Percentiles rank a stretch among this genome's conserved stretches.
These are phyloP conservation scores for Astyanax mexicanus DNA, from an alignment of 2,797 vertebrate species.

Conservation along the genomic window DNA sequence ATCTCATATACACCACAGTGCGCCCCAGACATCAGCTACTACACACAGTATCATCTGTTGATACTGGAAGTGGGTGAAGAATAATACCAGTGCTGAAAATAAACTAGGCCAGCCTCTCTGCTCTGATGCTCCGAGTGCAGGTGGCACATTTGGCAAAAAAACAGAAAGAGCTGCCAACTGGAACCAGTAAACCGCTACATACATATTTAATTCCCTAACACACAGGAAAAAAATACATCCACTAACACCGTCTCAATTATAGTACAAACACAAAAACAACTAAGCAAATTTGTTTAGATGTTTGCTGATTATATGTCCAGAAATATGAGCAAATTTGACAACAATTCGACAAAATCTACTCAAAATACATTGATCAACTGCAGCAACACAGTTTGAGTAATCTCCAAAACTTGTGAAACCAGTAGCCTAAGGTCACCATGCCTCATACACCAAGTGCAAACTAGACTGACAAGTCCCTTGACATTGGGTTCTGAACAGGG, in stretches of 20 bases:
- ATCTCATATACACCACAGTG: not conserved
- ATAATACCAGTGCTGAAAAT: slow-evolving; percentile 8
- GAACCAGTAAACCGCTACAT: not conserved
- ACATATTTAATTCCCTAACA: not conserved
- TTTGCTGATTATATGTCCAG: no score
- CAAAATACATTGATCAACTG: no score
- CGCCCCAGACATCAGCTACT: not conserved
- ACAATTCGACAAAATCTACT: no score
- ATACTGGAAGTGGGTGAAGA: slow-evolving; percentile 1
- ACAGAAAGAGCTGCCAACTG: not conserved
- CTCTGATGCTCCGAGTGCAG: slow-evolving; percentile 9
- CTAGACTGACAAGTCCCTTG: no score
- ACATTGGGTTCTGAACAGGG: no score
- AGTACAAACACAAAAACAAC: not conserved
- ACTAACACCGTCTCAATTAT: not conserved
- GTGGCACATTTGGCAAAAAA: not conserved
- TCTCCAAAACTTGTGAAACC: no score
- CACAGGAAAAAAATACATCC: slow-evolving; percentile 1
- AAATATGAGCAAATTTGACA: no score
- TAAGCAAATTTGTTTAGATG: no score
- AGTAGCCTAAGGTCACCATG: no score
- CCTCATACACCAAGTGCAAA: no score
- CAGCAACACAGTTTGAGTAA: no score
- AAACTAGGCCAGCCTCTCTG: slow-evolving; percentile 20
- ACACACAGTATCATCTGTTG: not conserved